Evolutionary conservation across 2,113 vertebrate species (phyloP).

Genomic region (Leptobrachium leishanense): DNA sequence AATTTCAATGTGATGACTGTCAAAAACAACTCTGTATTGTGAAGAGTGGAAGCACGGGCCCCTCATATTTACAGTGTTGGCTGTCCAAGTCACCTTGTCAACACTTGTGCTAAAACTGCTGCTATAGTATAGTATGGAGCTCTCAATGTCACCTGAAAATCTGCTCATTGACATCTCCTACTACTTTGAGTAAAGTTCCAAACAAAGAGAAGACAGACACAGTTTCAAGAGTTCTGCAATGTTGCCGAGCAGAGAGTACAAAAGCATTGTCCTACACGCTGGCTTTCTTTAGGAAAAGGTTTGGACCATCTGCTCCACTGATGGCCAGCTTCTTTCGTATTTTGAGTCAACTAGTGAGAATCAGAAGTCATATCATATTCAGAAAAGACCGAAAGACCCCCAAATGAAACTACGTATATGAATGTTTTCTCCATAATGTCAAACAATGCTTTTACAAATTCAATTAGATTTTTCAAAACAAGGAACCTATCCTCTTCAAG

Average conservation of each 20-base stretch:
- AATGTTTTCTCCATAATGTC: background rate
- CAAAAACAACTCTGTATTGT: constrained; percentile 21
- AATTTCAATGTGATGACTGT: background rate
- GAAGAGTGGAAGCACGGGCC: constrained; percentile 48
- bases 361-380: constrained; percentile 43
- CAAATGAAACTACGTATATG: constrained; percentile 47
- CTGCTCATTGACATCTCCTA: no score
- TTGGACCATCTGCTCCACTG: background rate
- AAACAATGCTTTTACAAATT: constrained; percentile 1
- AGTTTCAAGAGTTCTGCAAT: background rate
- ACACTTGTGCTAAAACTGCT: no score
- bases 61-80: constrained; percentile 19
- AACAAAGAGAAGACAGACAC: background rate
- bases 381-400: constrained; percentile 45
- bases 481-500: no score
- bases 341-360: constrained; percentile 49
- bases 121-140: no score
- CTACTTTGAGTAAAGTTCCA: constrained; percentile 1
- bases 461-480: background rate
- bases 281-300: constrained; percentile 7
- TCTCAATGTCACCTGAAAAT: no score
- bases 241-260: background rate
- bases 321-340: constrained; percentile 40
- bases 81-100: no score
- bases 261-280: constrained; percentile 12